Evolutionary conservation across 2,888 invertebrate genomes (phyloP).

Genomic region (Zele albiditarsus): DNA sequence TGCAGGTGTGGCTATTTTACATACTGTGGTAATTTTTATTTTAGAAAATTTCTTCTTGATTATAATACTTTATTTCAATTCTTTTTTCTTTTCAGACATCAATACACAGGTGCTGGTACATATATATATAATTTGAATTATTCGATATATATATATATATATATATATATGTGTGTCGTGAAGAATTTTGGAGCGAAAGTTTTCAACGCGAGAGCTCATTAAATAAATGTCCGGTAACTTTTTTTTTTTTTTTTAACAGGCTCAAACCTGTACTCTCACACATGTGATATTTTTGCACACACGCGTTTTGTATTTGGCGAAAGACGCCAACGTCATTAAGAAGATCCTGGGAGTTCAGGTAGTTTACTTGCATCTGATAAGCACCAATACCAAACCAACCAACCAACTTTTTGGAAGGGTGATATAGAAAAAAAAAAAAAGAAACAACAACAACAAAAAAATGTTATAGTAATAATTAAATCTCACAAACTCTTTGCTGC

Average conservation of each 20-base stretch:
- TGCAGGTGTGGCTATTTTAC: slow-evolving; percentile 40
- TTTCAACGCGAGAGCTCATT: not conserved
- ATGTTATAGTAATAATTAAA: not conserved
- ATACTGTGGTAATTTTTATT: slow-evolving; percentile 1
- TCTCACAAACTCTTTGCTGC: no score
- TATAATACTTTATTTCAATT: not conserved
- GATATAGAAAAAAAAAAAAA: not conserved
- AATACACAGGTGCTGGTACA: not conserved
- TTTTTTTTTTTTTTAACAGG: no score
- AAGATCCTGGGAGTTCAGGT: not conserved
- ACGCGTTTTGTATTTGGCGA: not conserved
- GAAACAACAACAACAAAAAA: not conserved
- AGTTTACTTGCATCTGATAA: slow-evolving; percentile 20
- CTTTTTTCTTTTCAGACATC: not conserved
- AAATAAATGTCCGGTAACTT: not conserved
- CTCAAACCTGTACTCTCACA: not conserved
- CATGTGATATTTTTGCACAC: not conserved
- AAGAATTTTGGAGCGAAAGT: not conserved
- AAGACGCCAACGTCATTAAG: slow-evolving; percentile 16
- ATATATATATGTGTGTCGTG: not conserved
- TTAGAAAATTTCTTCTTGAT: not conserved
- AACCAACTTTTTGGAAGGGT: not conserved
- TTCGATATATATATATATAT: not conserved
- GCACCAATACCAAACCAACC: not conserved
- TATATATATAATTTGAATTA: not conserved